A percentile compares a stretch with the other conserved stretches of the same genome.
These are phyloP conservation scores for Luffia ferchaultella DNA, from an alignment of 2,888 invertebrate genomes.

Conservation along the genomic window DNA sequence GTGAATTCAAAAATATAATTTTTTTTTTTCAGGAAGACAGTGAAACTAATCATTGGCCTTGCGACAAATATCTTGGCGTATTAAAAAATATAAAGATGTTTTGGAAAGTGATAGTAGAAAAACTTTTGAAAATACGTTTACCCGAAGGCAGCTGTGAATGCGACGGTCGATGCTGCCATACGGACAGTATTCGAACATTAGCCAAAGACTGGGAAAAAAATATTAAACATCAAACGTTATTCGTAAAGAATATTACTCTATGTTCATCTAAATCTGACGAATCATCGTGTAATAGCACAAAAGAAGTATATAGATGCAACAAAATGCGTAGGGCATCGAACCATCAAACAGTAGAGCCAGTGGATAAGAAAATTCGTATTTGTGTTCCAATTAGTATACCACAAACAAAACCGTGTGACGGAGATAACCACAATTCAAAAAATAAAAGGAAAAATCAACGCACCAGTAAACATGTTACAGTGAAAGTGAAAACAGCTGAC, in stretches of 20 bases:
- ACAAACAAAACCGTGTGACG: neutral
- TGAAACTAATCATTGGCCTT: constrained; percentile 52
- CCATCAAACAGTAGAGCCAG: too few species aligned
- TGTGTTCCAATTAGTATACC: too few species aligned
- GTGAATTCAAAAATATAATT: neutral
- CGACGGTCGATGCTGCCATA: too few species aligned
- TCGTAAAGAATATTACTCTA: constrained; percentile 25
- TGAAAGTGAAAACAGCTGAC: constrained; percentile 24
- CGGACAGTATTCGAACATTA: constrained; percentile 25
- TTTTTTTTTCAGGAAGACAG: constrained; percentile 39
- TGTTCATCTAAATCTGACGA: neutral
- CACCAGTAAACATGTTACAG: constrained; percentile 23
- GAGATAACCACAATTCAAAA: neutral
- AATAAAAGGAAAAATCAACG: neutral
- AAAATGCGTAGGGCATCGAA: too few species aligned
- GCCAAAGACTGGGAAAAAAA: constrained; percentile 40
- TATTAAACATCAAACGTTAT: constrained; percentile 34
- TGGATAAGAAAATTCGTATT: too few species aligned
- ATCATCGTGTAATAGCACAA: too few species aligned
- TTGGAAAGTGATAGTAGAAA: constrained; percentile 48
- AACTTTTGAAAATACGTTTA: constrained; percentile 34
- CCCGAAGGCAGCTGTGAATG: constrained; percentile 21
- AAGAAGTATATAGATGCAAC: too few species aligned
- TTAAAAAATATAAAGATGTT: constrained; percentile 52
- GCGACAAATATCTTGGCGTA: constrained; percentile 44